A percentile compares a stretch with the other conserved stretches of the same genome.
phyloP scores from a whole-genome alignment of 1,140 invertebrate genomes.

The Solenopsis fugax region DNA sequence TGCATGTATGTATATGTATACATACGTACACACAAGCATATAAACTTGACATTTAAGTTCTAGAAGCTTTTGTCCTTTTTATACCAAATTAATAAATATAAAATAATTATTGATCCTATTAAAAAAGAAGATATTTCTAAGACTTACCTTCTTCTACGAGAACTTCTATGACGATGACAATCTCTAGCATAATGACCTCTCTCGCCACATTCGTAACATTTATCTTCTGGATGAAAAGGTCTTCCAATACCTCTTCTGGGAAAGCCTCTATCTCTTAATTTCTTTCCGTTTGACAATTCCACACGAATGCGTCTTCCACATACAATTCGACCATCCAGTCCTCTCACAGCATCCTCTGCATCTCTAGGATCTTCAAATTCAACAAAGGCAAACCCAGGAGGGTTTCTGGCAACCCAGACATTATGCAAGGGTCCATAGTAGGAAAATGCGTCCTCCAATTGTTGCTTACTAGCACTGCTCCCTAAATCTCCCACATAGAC shows the following conservation, averaged over 20 bases:
- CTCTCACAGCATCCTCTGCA: slow-evolving; percentile 98
- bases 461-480: slow-evolving; percentile 95
- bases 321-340: slow-evolving; percentile 94
- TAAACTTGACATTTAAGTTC: neutral
- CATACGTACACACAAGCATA: neutral
- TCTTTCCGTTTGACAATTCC: slow-evolving; percentile 95
- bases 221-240: slow-evolving; percentile 93
- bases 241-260: slow-evolving; percentile 89
- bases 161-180: slow-evolving; percentile 89
- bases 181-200: slow-evolving; percentile 96
- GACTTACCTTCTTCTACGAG: slow-evolving; percentile 88
- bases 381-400: slow-evolving; percentile 97
- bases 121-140: slow-evolving; percentile 18
- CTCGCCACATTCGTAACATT: slow-evolving; percentile 97
- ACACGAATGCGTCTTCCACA: slow-evolving; percentile 96
- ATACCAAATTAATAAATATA: neutral
- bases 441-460: slow-evolving; percentile 96
- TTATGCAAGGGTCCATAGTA: slow-evolving; percentile 98
- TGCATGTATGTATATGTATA: neutral
- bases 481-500: slow-evolving; percentile 99
- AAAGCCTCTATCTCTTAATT: slow-evolving; percentile 81
- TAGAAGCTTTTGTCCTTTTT: neutral
- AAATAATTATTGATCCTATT: slow-evolving; percentile 2
- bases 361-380: slow-evolving; percentile 99
- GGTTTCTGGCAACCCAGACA: slow-evolving; percentile 98